phyloP scores from a whole-genome alignment of 2,113 vertebrate species.

The Microcebus murinus region DNA sequence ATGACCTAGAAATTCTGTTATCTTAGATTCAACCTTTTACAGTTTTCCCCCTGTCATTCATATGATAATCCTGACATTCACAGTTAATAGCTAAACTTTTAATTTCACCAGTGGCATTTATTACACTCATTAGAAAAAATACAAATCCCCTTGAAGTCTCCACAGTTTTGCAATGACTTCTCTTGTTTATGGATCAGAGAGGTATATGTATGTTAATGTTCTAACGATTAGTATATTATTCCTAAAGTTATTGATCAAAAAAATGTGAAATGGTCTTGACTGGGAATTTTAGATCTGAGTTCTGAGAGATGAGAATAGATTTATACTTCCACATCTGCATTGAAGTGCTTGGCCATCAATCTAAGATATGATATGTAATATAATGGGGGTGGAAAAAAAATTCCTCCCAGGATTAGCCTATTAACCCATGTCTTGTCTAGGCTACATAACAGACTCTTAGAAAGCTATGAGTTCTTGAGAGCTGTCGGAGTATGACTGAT shows the following conservation, averaged over 20 bases:
- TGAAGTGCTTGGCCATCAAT: neutral
- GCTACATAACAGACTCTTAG: neutral
- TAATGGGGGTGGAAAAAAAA: neutral
- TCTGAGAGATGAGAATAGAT: neutral
- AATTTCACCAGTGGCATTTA: conserved; percentile 47
- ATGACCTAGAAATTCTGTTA: neutral
- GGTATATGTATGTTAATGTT: neutral
- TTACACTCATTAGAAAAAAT: conserved; percentile 38
- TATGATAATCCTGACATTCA: conserved; percentile 55
- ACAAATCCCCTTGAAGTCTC: neutral
- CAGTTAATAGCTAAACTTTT: conserved; percentile 48
- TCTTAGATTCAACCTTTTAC: neutral
- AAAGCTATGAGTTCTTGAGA: neutral
- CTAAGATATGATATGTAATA: neutral
- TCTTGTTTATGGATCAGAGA: neutral
- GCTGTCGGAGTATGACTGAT: neutral
- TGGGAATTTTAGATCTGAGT: neutral
- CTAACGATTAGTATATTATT: neutral
- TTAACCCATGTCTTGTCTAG: neutral
- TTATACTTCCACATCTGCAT: neutral
- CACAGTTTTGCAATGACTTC: neutral
- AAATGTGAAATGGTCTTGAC: neutral
- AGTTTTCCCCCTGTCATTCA: neutral
- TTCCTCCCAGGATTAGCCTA: neutral
- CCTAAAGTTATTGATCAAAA: neutral